Evolutionary conservation across 2,113 vertebrate genomes (phyloP), one percentile per base, ranked within the genome.

Genomic region (Trichomycterus rosablanca): DNA sequence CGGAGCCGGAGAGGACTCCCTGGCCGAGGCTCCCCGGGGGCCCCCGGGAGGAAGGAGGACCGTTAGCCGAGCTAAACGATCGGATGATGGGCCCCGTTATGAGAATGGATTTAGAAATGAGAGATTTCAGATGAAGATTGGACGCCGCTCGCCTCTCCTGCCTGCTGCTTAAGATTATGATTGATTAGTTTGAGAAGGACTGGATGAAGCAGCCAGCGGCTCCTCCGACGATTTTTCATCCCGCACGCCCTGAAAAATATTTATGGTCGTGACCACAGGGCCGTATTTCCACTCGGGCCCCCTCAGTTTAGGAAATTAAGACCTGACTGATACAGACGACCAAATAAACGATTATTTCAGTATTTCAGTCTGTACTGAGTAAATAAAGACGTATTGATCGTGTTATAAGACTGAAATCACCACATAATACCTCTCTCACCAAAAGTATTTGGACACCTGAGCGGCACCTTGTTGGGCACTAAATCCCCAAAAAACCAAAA

Each of bases 61-160:
- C 5, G 64, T 72, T 67, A 67, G 59, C 59, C 3, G 22, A 61
- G 59, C 53, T 63, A 72, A 72, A 72, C 37, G 89, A 91, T 94
- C 92, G 93, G 95, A 93, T 93, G 92, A 97, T 95, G 92, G n/a
- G 91, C 86, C 91, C 91, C 89, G 90, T 97, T 95, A 95, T 90
- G 89, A 89, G 90, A 91, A 91, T 89, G 81, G 87, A 91, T 93
- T 92, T 86, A 84, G 85, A 91, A 92, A 93, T 86, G 86, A 92
- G 90, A 93, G 89, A 89, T 89, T 91, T 93, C 85, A 91, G 89
- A 88, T 85, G 90, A 90, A 91, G 91, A 90, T 89, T 91, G 86
- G 86, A 84, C 80, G 76, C 85, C 84, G 81, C 80, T 77, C 85
- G 79, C 78, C 83, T 86, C 86, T 86, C 78, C 81, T 74, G 85